These are phyloP conservation scores for Spilosoma lubricipeda DNA, from an alignment of 2,888 invertebrate genomes.

Conservation along the genomic window DNA sequence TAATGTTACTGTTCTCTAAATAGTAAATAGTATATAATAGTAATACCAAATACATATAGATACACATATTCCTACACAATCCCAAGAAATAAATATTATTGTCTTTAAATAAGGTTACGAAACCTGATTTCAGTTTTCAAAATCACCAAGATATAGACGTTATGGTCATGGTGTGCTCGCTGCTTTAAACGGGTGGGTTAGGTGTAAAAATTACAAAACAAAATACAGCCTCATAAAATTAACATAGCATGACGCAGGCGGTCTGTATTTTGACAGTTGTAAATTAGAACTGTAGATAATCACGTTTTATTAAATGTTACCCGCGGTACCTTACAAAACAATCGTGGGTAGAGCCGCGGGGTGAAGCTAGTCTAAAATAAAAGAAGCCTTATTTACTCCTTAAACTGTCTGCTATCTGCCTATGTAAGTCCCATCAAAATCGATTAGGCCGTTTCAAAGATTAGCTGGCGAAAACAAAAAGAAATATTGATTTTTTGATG, in stretches of 20 bases:
- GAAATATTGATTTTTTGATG: too few relatives aligned
- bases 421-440: too few relatives aligned
- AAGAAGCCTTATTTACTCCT: too few relatives aligned
- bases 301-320: slow-evolving; percentile 15
- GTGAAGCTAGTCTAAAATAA: too few relatives aligned
- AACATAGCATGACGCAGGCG: slow-evolving; percentile 58
- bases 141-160: background rate
- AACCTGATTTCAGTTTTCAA: background rate
- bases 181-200: slow-evolving; percentile 44
- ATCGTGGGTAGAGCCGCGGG: too few relatives aligned
- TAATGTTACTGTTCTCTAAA: too few relatives aligned
- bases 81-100: background rate
- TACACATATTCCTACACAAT: background rate
- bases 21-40: too few relatives aligned
- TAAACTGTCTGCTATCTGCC: too few relatives aligned
- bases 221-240: slow-evolving; percentile 65
- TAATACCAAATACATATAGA: too few relatives aligned
- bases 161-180: background rate
- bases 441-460: too few relatives aligned
- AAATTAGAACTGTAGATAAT: slow-evolving; percentile 40
- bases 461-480: too few relatives aligned
- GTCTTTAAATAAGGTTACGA: background rate
- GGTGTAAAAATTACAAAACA: slow-evolving; percentile 58
- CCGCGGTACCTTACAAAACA: too few relatives aligned
- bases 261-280: slow-evolving; percentile 45